Evolutionary conservation across 1,140 invertebrate genomes (phyloP), one percentile per base, ranked within the genome.

Genomic region (Bradysia coprophila): DNA sequence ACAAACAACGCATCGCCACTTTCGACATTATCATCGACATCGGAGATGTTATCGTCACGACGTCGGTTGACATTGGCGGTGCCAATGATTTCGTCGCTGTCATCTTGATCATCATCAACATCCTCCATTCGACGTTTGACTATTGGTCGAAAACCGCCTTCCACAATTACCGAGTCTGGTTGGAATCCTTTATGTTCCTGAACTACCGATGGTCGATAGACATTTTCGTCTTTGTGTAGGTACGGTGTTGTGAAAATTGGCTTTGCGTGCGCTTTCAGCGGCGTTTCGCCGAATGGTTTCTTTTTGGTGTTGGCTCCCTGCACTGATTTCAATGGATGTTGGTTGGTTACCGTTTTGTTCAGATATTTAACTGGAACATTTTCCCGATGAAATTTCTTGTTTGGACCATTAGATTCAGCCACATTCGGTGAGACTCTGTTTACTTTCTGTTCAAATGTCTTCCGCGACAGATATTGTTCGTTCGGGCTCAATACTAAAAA

Each of bases 91-190:
- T 4, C 62, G 55, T 4, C 71, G 59, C 37, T 67, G 66, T 63
- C 56, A 24, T 65, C 62, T 38, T 61, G 61, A 18, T 58, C 56
- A 15, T 57, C 59, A 47, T 65, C 63, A 24, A 61, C 61, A 2
- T 56, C 55, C 1, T 49, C 43, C n/a, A 44, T 50, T 42, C 49
- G 62, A 56, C 69, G 73, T 15, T 67, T 65, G n/a, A 83, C 69
- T 15, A 87, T 85, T 1, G 84, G 82, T 43, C 76, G 81, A 49
- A 88, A 88, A 0, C 82, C 82, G 40, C 80, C 73, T 61, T 87
- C 83, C 23, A 86, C 76, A 0, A 86, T 75, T 13, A 88, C 75
- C 0, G 78, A 77, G 43, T 76, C 72, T 0, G 81, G 81, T 54
- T 83, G 72, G 51, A 88, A 88, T 0, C 82, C 83, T 3, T 74